phyloP scores from a whole-genome alignment of 2,797 vertebrate species.

The Pangasius sanitwongsei region DNA sequence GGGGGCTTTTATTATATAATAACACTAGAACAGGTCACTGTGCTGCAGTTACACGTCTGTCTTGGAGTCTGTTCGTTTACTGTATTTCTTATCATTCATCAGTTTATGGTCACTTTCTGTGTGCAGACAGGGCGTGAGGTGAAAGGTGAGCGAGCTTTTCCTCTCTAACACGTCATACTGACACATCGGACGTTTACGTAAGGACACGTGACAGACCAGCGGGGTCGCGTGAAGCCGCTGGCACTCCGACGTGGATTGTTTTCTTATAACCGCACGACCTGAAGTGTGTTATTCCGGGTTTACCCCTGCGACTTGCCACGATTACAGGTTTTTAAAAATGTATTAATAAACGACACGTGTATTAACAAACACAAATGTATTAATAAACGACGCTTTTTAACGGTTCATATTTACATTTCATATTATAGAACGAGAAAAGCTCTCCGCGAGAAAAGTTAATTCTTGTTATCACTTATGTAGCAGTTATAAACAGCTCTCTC shows the following conservation, averaged over 20 bases:
- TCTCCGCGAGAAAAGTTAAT: not conserved
- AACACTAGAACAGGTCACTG: not conserved
- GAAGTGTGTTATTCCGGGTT: not conserved
- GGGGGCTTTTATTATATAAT: not conserved
- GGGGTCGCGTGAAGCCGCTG: no score
- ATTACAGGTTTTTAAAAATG: not conserved
- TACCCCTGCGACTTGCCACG: not conserved
- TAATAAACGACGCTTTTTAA: no score
- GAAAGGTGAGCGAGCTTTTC: not conserved
- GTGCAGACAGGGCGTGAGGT: not conserved
- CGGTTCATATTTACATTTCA: not conserved
- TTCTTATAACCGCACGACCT: not conserved
- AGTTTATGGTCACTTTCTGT: not conserved
- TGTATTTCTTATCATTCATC: not conserved
- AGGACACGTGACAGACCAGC: not conserved
- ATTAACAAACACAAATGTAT: no score
- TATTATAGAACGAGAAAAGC: not conserved
- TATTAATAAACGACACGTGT: no score
- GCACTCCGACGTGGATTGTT: not conserved
- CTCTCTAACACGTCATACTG: not conserved
- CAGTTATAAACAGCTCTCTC: no score
- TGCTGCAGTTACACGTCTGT: not conserved
- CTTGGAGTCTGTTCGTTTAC: not conserved
- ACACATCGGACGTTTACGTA: not conserved
- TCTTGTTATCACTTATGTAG: no score